Percentiles rank a stretch among this genome's conserved stretches.
These are phyloP conservation scores for Apteryx owenii DNA, from an alignment of 2,113 vertebrate genomes.

Conservation along the genomic window DNA sequence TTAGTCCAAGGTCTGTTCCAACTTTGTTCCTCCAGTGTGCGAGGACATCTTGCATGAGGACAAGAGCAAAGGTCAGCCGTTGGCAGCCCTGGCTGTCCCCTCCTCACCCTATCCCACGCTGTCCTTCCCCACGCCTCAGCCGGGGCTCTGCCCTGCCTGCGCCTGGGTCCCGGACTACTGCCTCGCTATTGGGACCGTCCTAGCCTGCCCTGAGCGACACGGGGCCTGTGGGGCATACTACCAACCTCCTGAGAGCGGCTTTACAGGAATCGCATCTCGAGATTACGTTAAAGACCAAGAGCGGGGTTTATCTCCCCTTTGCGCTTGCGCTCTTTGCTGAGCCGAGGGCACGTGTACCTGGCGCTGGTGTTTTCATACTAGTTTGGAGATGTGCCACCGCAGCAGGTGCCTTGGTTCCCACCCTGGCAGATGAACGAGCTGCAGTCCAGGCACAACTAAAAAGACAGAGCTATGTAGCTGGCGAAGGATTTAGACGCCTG, in stretches of 20 bases:
- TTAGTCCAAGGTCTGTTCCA: too few species aligned
- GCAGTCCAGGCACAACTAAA: not conserved
- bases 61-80: too few species aligned
- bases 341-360: rapidly evolving
- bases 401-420: not conserved
- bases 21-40: too few species aligned
- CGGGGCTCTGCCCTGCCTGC: too few species aligned
- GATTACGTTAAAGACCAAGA: not conserved
- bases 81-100: too few species aligned
- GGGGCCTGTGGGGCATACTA: too few species aligned
- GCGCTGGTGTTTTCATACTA: not conserved
- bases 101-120: too few species aligned
- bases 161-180: too few species aligned
- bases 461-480: rapidly evolving
- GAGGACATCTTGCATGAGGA: too few species aligned
- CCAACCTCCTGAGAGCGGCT: not conserved
- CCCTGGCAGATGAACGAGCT: not conserved
- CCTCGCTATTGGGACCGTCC: too few species aligned
- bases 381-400: not conserved
- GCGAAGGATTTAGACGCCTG: not conserved
- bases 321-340: not conserved
- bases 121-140: too few species aligned
- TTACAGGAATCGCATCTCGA: not conserved
- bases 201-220: too few species aligned
- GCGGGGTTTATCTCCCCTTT: rapidly evolving